phyloP scores from a whole-genome alignment of 2,113 vertebrate species.

The Aegotheles bennettii region DNA sequence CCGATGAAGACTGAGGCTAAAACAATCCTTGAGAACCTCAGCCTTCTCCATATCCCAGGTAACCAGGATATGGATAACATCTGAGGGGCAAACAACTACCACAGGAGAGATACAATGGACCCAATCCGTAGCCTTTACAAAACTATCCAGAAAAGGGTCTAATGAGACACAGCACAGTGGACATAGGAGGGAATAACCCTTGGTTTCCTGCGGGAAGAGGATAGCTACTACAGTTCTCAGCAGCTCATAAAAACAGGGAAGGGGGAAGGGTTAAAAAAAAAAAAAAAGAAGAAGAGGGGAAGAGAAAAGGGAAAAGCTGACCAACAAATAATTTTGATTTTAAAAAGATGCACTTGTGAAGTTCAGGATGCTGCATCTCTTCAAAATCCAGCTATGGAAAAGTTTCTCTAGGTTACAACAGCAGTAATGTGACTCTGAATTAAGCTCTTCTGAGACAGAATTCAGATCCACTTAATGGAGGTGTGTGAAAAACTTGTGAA shows the following conservation, averaged over 20 bases:
- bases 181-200: not conserved
- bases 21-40: too few species aligned
- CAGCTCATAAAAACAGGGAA: not conserved
- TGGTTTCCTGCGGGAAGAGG: not conserved
- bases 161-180: not conserved
- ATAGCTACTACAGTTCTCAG: not conserved
- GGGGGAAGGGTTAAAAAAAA: not conserved
- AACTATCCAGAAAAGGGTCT: not conserved
- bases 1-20: too few species aligned
- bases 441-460: not conserved
- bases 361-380: not conserved
- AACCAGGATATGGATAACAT: too few species aligned
- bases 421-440: not conserved
- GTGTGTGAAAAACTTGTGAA: not conserved
- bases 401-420: not conserved
- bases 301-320: not conserved
- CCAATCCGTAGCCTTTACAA: not conserved
- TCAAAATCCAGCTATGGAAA: not conserved
- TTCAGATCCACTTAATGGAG: not conserved
- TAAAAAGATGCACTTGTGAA: not conserved
- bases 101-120: not conserved
- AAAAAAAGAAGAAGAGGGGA: not conserved
- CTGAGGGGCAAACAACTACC: not conserved
- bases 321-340: not conserved
- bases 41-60: too few species aligned